Base-by-base conservation (phyloP, 2,797 vertebrate species). In the Chlorospingus semifuscus region DNA sequence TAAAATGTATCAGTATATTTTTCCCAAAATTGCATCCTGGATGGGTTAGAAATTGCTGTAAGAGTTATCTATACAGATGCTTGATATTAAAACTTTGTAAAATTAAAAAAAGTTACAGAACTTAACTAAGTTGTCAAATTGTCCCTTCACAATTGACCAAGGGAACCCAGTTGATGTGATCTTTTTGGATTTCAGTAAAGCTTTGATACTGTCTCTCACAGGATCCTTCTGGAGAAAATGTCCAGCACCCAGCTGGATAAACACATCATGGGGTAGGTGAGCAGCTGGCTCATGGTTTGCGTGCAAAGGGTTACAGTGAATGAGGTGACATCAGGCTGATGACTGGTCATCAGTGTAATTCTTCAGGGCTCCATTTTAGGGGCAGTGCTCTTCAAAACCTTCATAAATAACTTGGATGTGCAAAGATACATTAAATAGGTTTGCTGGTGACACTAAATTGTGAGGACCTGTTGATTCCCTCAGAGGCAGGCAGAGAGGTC, bases 141-240 rank as follows among this genome's bases (percentile, higher is more conserved):
- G 16, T 41, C 7, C 12, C 16, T 68, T 21, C 34, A 30, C 37
- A 16, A 8, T 9, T 83, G 36, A 49, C 41, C 34, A 47, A 20
- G 22, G 20, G 13, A 56, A 44, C 23, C 17, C 27, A 30, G 19
- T 6, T 61, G 32, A 44, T 69, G 9, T 63, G 63, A 50, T 37
- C 4, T 6, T 71, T 47, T 37, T 69, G 27, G 32, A 63, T 76
- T 69, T 82, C 49, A 42, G 27, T 49, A 37, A 68, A 55, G 47
- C 7, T 55, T 75, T 0, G 0, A 26, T 56, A 15, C 8, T 21
- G 19, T 49, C 9, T 49, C 29, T 69, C 20, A 37, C 4, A 44
- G 56, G 15, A 24, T 68, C 3, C 13, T 55, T 61, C 32, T 75
- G 53, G 61, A 36, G 26, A 36, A 75, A 20, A 47, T 41, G 34